A percentile compares a stretch with the other conserved stretches of the same genome.
These are phyloP conservation scores for Salvelinus namaycush DNA, from an alignment of 2,113 vertebrate species.

Conservation along the genomic window DNA sequence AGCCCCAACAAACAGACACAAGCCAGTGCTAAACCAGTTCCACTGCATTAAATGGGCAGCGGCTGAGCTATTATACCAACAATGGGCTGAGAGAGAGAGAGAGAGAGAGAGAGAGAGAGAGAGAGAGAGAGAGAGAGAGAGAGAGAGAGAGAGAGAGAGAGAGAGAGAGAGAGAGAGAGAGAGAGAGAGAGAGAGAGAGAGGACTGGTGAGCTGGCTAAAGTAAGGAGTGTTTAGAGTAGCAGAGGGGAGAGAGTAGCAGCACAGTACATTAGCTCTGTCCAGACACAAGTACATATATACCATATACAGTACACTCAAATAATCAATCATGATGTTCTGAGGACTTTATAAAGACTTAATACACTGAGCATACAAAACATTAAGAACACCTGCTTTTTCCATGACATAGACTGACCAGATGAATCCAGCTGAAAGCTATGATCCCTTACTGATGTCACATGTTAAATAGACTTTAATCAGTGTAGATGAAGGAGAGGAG, in stretches of 20 bases:
- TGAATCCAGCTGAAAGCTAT: no score
- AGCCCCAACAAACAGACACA: not conserved
- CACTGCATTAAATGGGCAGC: not conserved
- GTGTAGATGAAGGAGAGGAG: no score
- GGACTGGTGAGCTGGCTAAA: not conserved
- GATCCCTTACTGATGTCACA: no score
- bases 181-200: not conserved
- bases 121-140: not conserved
- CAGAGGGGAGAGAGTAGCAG: not conserved
- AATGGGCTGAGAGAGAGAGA: not conserved
- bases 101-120: not conserved
- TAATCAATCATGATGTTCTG: not conserved
- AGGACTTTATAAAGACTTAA: no score
- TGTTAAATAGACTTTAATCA: no score
- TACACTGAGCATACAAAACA: no score
- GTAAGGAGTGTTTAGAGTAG: conserved; percentile 4
- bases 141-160: not conserved
- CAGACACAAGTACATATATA: not conserved
- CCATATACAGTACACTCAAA: not conserved
- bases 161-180: not conserved
- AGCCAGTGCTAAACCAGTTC: not conserved
- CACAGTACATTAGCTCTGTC: not conserved
- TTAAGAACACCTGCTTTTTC: no score
- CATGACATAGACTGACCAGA: no score
- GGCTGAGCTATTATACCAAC: not conserved